These are phyloP conservation scores for Plecotus auritus DNA, from an alignment of 2,113 vertebrate species.

Conservation along the genomic window DNA sequence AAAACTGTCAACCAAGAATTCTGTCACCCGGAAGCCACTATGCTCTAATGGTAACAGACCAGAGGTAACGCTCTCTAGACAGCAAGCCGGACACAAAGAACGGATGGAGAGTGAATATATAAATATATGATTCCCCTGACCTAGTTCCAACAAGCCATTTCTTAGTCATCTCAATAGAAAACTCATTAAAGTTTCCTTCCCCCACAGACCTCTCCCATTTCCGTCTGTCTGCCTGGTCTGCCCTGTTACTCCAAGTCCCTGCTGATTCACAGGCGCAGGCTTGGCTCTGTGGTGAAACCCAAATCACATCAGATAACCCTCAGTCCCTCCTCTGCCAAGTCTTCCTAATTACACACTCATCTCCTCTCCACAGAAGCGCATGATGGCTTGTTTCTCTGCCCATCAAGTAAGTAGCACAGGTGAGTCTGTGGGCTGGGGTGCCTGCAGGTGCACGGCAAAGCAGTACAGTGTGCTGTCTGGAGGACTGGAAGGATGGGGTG, in stretches of 20 bases:
- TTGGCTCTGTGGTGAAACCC: neutral
- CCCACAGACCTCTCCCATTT: neutral
- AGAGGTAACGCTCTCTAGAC: slow-evolving; percentile 19
- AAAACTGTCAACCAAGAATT: neutral
- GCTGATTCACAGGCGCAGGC: neutral
- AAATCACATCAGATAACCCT: slow-evolving; percentile 5
- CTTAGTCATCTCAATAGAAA: slow-evolving; percentile 37
- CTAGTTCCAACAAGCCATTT: slow-evolving; percentile 43
- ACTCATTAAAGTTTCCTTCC: slow-evolving; percentile 25
- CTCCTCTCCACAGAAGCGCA: slow-evolving; percentile 10
- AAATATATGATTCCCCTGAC: slow-evolving; percentile 12
- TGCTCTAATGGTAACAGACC: neutral
- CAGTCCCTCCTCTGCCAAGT: neutral
- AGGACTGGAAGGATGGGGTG: neutral
- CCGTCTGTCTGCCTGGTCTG: neutral
- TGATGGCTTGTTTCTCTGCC: neutral
- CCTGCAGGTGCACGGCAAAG: neutral
- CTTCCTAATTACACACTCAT: slow-evolving; percentile 42
- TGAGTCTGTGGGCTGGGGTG: neutral
- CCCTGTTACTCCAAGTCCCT: neutral
- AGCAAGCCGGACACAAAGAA: neutral
- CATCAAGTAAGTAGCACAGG: neutral
- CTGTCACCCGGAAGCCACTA: neutral
- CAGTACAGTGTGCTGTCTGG: accelerated
- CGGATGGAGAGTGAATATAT: slow-evolving; percentile 3